Conservation (phyloP, 1,140 invertebrate species). For the Agrypnia vestita region DNA sequence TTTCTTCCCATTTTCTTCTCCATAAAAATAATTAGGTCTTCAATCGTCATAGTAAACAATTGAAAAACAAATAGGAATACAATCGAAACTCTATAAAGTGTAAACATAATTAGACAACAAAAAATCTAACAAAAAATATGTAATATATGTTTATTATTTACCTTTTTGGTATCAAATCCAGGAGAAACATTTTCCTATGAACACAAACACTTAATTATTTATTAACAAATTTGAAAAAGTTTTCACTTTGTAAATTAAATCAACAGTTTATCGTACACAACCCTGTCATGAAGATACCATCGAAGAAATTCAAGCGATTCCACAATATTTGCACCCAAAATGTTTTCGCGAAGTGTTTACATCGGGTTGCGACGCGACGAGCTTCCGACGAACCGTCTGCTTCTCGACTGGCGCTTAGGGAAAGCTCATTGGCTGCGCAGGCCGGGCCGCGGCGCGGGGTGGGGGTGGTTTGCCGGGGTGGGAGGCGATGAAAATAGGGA, state of each 20-base stretch:
- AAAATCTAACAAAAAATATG: not conserved
- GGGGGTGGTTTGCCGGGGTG: slow-evolving; percentile 5
- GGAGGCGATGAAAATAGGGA: slow-evolving; percentile 54
- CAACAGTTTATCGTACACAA: not conserved
- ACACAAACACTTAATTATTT: slow-evolving; percentile 16
- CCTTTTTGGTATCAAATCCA: slow-evolving; percentile 11
- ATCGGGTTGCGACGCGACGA: slow-evolving; percentile 15
- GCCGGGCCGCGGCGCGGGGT: slow-evolving; percentile 21
- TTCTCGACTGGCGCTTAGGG: slow-evolving; percentile 49
- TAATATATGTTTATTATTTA: not conserved
- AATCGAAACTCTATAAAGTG: too few relatives aligned
- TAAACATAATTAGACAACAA: not conserved
- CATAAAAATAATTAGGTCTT: too few relatives aligned
- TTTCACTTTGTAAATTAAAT: slow-evolving; percentile 3
- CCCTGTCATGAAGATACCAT: not conserved
- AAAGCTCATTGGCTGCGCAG: slow-evolving; percentile 50
- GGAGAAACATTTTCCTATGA: not conserved
- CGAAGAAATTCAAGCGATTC: not conserved
- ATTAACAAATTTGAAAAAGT: not conserved
- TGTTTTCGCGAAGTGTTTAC: slow-evolving; percentile 32
- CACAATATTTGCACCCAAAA: slow-evolving; percentile 4
- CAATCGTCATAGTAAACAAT: too few relatives aligned
- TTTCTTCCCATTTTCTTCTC: too few relatives aligned
- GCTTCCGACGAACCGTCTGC: not conserved
- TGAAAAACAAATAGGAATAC: too few relatives aligned